These are phyloP conservation scores for Carcina quercana DNA, from an alignment of 2,888 invertebrate genomes.

Conservation along the genomic window DNA sequence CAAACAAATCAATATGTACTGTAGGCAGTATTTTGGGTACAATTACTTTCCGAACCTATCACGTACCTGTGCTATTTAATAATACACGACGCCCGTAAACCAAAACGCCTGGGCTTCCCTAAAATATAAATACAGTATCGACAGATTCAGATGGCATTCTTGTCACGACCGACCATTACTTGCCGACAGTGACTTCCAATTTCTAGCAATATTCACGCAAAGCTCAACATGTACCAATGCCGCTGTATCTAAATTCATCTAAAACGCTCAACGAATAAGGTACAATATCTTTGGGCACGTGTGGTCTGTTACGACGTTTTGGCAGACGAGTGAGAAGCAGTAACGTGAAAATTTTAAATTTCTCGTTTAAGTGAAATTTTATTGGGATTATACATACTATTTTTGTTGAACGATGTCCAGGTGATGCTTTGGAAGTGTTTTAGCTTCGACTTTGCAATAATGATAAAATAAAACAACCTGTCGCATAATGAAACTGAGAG, in stretches of 20 bases:
- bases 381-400: conserved; percentile 58
- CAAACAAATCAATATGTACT: no score
- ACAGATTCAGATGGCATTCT: conserved; percentile 60
- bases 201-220: conserved; percentile 25
- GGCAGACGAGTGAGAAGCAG: conserved; percentile 25
- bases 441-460: neutral
- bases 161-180: conserved; percentile 69
- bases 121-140: conserved; percentile 32
- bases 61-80: no score
- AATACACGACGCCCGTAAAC: no score
- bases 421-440: conserved; percentile 10
- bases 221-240: conserved; percentile 22
- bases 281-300: neutral
- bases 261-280: conserved; percentile 4
- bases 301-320: conserved; percentile 23
- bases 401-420: conserved; percentile 49
- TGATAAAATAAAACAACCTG: no score
- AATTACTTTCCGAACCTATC: no score
- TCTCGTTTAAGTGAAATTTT: conserved; percentile 71
- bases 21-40: no score
- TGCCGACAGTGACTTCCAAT: conserved; percentile 72
- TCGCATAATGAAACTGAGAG: no score
- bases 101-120: no score
- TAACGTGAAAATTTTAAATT: conserved; percentile 70
- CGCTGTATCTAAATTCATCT: conserved; percentile 27